Evolutionary conservation across 1,140 invertebrate species (phyloP), one percentile per base, ranked within the genome.

Genomic region (Idris sp.): DNA sequence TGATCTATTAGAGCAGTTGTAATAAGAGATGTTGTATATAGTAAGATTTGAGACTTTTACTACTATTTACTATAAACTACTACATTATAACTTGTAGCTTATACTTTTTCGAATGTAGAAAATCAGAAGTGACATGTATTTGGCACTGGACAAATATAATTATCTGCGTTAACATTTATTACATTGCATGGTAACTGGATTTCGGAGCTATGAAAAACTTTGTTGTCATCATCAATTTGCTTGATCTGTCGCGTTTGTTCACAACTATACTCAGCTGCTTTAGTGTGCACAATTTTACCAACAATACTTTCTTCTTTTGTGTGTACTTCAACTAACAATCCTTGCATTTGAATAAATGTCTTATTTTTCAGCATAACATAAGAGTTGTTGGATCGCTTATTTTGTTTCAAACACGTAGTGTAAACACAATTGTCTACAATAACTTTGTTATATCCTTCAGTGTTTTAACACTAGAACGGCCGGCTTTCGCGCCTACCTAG

Each of bases 111-210:
- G n/a, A n/a, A n/a, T n/a, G n/a, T n/a, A n/a, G n/a, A n/a, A n/a
- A n/a, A n/a, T 51, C 15, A 51, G 18, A 53, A 53, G 28, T 53
- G 35, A 40, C 25, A 6, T 9, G n/a, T 40, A 10, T 46, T 59
- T 11, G 54, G 53, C 30, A 35, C 26, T 4, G 53, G 54, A 46
- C 46, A 9, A 41, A 41, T 11, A 14, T 16, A 4, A 18, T 4
- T 16, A 59, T 46, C 1, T 48, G n/a, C 15, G 6, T 35, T 59
- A 15, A 41, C 46, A 14, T 35, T 16, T 5, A 58, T 58, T 2
- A 44, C 28, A n/a, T 19, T 15, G 8, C 30, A 35, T 22, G 44
- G 15, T 44, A 16, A 18, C 7, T 7, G 8, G 8, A 43, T 28
- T 10, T 3, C 1, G 36, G 13, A 1, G 35, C 51, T 8, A 43